phyloP scores from a whole-genome alignment of 1,140 invertebrate genomes.

The Fopius arisanus region DNA sequence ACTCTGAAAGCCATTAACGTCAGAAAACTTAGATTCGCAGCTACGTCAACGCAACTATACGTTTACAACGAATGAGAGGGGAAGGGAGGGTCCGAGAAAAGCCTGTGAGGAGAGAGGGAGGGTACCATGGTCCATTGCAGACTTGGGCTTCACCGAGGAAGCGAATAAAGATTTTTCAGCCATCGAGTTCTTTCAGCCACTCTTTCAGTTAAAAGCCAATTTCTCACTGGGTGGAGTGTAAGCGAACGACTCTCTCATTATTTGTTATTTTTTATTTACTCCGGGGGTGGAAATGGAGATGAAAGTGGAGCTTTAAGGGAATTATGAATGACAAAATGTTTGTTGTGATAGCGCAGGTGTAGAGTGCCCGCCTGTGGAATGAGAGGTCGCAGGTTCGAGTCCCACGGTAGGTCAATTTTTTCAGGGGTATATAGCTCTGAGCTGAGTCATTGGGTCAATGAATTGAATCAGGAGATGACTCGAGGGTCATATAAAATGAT shows the following conservation, averaged over 20 bases:
- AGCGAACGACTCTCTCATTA: neutral
- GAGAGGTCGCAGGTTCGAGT: no score
- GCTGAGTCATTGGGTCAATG: no score
- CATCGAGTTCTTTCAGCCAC: neutral
- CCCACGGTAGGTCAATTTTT: no score
- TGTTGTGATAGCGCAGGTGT: no score
- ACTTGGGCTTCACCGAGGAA: neutral
- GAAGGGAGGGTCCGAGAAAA: neutral
- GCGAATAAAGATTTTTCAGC: neutral
- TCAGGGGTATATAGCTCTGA: no score
- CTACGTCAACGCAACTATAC: conserved; percentile 31
- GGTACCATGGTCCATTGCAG: neutral
- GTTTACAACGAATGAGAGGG: neutral
- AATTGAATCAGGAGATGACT: no score
- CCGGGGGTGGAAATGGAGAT: neutral
- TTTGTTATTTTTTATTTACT: neutral
- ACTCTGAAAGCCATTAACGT: conserved; percentile 33
- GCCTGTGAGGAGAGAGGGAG: neutral
- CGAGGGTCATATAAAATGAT: no score
- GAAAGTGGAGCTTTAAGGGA: neutral
- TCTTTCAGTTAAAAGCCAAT: neutral
- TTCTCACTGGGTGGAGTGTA: neutral
- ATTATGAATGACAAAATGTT: neutral
- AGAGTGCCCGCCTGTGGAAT: no score
- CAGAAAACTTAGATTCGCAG: conserved; percentile 32